Base-by-base conservation (phyloP, 2,888 invertebrate species). In the Thelaira solivaga region DNA sequence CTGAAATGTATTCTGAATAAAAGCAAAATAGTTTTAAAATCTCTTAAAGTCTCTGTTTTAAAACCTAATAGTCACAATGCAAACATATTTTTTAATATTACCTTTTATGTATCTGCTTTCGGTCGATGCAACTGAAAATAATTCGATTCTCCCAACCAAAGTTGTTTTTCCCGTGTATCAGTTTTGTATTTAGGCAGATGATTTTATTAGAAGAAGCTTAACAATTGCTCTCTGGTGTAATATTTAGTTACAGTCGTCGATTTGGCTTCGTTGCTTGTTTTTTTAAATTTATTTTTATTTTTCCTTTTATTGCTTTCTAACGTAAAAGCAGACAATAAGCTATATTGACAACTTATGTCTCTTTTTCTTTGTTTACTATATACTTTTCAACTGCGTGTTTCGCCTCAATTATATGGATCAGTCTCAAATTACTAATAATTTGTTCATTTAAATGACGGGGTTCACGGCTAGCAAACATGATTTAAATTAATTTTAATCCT, bases 351-450 rank as follows among this genome's bases (percentile, higher is more conserved):
- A 8, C 39, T 26, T 16, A 16, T 11, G 34, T 36, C 4, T n/a
- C 22, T 45, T 26, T 31, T 0, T 13, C 51, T 10, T 4, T 10
- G 31, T 26, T 24, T 29, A 6, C 22, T 31, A 13, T 20, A 29
- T 29, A 55, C 16, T 39, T 26, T 45, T 49, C 31, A 31, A n/a
- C 31, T 73, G 65, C 26, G n/a, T 73, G 67, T 45, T 68, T 22
- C 8, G 39, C 59, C 55, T 47, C 62, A 75, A 74, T 75, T 75
- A 75, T 49, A 49, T 55, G 55, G 49, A 67, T 67, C 8, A 65
- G 67, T 7, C 39, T 64, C 49, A 55, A 75, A 75, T 75, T 68
- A 57, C 31, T 16, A 55, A 55, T 57, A 62, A 69, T 75, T 68
- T 69, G 62, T 65, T 43, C 36, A 53, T 62, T 61, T 34, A 45